Percentiles rank a stretch among this genome's conserved stretches.
Evolutionary conservation across 2,113 vertebrate species (phyloP).

Genomic region (Festucalex cinctus): DNA sequence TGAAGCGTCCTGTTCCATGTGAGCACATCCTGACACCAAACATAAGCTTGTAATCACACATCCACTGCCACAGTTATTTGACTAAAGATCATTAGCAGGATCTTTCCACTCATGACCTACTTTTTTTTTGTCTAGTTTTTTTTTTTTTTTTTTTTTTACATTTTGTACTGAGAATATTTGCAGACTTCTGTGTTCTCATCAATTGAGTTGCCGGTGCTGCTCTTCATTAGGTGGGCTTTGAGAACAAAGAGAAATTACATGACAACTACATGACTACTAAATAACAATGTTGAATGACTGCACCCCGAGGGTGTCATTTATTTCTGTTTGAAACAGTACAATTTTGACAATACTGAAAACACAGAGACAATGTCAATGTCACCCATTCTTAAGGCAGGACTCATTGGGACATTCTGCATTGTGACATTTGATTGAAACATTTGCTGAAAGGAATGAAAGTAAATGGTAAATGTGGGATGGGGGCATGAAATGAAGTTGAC

Average conservation of each 20-base stretch:
- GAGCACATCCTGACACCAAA: slow-evolving; percentile 49
- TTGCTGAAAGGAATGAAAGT: neutral
- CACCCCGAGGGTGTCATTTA: slow-evolving; percentile 51
- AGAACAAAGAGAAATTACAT: slow-evolving; percentile 22
- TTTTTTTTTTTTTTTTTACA: slow-evolving; percentile 35
- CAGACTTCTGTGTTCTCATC: slow-evolving; percentile 34
- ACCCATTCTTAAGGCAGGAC: slow-evolving; percentile 57
- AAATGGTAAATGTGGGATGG: neutral
- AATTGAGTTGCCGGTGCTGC: slow-evolving; percentile 35
- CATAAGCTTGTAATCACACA: slow-evolving; percentile 51
- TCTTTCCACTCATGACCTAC: slow-evolving; percentile 46
- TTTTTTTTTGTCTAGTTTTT: slow-evolving; percentile 3
- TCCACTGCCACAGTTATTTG: slow-evolving; percentile 16
- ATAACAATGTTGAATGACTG: slow-evolving; percentile 25
- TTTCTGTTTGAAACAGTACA: slow-evolving; percentile 58
- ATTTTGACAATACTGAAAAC: slow-evolving; percentile 21
- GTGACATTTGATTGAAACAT: slow-evolving; percentile 30
- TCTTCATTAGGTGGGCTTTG: slow-evolving; percentile 32
- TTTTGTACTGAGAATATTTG: slow-evolving; percentile 44
- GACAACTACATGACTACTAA: slow-evolving; percentile 27
- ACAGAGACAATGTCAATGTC: slow-evolving; percentile 15
- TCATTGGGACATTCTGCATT: slow-evolving; percentile 15
- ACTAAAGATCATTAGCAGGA: slow-evolving; percentile 45
- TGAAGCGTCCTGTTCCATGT: slow-evolving; percentile 37
- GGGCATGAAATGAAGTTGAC: slow-evolving; percentile 10